Evolutionary conservation across 2,797 vertebrate genomes (phyloP).

Genomic region (Orientallactaga sibirica): DNA sequence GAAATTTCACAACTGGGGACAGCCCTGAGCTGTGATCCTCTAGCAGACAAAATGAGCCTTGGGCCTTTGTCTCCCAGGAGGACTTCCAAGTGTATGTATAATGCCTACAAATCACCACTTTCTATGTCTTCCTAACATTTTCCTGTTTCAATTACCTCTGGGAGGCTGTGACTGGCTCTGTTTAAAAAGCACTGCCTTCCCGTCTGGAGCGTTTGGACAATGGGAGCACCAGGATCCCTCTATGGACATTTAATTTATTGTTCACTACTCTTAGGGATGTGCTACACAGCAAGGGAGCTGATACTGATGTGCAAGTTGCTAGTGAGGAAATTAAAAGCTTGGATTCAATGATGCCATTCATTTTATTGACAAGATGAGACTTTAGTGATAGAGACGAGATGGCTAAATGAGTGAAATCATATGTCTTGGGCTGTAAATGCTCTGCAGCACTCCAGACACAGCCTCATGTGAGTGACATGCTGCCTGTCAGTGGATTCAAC

Average conservation of each 20-base stretch:
- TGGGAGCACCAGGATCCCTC: not conserved
- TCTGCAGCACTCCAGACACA: slow-evolving; percentile 1
- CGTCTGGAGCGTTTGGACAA: not conserved
- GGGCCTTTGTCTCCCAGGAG: not conserved
- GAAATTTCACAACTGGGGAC: slow-evolving; percentile 10
- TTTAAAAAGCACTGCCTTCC: slow-evolving; percentile 49
- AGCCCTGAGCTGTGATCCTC: slow-evolving; percentile 22
- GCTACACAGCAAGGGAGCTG: slow-evolving; percentile 41
- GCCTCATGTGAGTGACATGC: not conserved
- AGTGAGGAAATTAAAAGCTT: slow-evolving; percentile 57
- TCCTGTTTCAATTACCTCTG: slow-evolving; percentile 61
- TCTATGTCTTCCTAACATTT: slow-evolving; percentile 66
- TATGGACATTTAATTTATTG: slow-evolving; percentile 15
- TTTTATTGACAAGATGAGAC: not conserved
- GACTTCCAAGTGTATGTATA: slow-evolving; percentile 25
- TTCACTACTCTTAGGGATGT: not conserved
- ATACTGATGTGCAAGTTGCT: slow-evolving; percentile 9
- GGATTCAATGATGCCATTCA: not conserved
- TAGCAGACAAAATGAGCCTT: slow-evolving; percentile 27
- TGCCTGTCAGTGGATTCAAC: slow-evolving; percentile 21
- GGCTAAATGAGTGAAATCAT: not conserved
- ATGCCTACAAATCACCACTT: slow-evolving; percentile 49
- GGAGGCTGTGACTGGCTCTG: slow-evolving; percentile 55
- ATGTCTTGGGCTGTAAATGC: not conserved
- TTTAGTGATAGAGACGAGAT: not conserved